Base-by-base conservation (phyloP, 35 echinoderm and acorn worm genomes). In the Apostichopus japonicus region DNA sequence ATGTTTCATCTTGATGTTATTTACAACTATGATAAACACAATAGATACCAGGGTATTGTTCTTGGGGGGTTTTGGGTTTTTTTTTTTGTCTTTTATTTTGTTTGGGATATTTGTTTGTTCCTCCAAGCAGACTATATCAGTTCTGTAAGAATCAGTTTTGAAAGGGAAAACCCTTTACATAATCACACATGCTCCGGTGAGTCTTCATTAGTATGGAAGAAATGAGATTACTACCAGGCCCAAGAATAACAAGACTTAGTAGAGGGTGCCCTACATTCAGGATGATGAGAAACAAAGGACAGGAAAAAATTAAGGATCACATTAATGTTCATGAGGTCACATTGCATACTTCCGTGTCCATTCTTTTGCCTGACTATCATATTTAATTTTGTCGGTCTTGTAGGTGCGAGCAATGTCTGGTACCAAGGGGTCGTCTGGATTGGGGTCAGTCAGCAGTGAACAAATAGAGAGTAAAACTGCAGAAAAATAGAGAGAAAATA, bases 391-490 rank as follows among this genome's bases (percentile, higher is more conserved):
- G 84, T 96, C 95, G 23, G 97, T 93, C 83, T 99, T 99, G 95
- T 96, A 99, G 23, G 92, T 91, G 65, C 97, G 90, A 53, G 97
- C 95, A 16, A 99, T 96, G 57, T 99, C 95, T 1, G 95, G 97
- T 54, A 99, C 95, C 52, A 99, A 79, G 3, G 86, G 97, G 81
- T 99, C 97, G 51, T 99, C 97, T 83, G 97, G 97, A 80, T 99
- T 99, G 14, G 97, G 97, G 83, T 99, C 97, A 72, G 80, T 91
- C 58, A 99, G 92, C 93, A 99, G 90, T 56, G 97, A 99, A 81
- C 97, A 96, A 90, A 99, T 99, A 84, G 97, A 99, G 90, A 99
- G 88, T 77, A 99, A 84, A 58, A 99, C 97, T 99, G 79, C 5
- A 90, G 10, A 63, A 65, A 86, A 84, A 57, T 92, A 72, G 24